phyloP scores from a whole-genome alignment of 2,113 vertebrate species.

The Sphaerodactylus townsendi region DNA sequence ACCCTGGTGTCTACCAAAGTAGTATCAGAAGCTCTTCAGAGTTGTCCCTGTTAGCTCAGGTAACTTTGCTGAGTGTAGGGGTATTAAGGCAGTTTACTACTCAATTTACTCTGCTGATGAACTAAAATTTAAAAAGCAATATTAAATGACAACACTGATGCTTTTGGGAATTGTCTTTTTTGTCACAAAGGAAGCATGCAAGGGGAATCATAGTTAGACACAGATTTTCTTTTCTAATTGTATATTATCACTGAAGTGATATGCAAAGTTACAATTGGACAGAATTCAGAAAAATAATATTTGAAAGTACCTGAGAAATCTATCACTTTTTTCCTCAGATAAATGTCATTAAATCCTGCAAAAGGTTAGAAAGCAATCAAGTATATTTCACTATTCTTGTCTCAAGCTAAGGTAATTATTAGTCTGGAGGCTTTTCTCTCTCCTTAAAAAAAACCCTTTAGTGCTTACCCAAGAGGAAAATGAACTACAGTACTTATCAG shows the following conservation, averaged over 20 bases:
- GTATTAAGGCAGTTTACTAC: slow-evolving; percentile 49
- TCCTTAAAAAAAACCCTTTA: slow-evolving; percentile 43
- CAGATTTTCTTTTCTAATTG: slow-evolving; percentile 72
- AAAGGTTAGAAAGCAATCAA: slow-evolving; percentile 80
- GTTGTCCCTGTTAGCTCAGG: too few relatives aligned
- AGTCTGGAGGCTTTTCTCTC: slow-evolving; percentile 63
- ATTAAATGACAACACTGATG: slow-evolving; percentile 58
- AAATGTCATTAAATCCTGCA: slow-evolving; percentile 78
- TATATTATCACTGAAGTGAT: slow-evolving; percentile 69
- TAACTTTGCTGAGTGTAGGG: too few relatives aligned
- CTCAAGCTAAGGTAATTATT: slow-evolving; percentile 81
- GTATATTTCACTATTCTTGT: slow-evolving; percentile 77
- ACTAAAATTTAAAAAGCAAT: slow-evolving; percentile 79
- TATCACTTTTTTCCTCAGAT: slow-evolving; percentile 48
- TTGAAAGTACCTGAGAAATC: slow-evolving; percentile 57
- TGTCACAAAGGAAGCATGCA: slow-evolving; percentile 12
- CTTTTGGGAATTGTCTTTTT: slow-evolving; percentile 52
- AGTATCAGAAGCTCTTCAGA: too few relatives aligned
- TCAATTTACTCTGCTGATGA: slow-evolving; percentile 71
- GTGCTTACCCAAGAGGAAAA: slow-evolving; percentile 87
- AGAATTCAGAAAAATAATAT: slow-evolving; percentile 54
- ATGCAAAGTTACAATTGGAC: slow-evolving; percentile 66
- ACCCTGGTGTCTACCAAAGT: too few relatives aligned
- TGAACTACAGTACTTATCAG: slow-evolving; percentile 84
- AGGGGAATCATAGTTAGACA: slow-evolving; percentile 72